Evolutionary conservation across 1,140 invertebrate species (phyloP).

Genomic region (Lepeophtheirus salmonis): DNA sequence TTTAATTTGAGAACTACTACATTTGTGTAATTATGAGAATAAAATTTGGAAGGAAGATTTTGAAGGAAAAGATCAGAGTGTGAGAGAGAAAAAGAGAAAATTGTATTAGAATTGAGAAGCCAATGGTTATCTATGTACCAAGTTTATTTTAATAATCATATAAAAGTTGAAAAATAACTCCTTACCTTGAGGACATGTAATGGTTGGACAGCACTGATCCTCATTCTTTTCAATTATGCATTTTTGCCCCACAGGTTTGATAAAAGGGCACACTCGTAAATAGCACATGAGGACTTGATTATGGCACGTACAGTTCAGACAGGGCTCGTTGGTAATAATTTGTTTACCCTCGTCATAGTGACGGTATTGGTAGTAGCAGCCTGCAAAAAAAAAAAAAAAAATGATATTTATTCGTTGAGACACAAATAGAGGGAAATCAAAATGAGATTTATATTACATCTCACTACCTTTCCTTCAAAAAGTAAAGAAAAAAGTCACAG

Average conservation of each 20-base stretch:
- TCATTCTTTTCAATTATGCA: conserved; percentile 70
- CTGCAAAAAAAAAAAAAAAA: conserved; percentile 25
- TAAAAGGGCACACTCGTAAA: conserved; percentile 68
- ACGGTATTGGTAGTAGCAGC: conserved; percentile 83
- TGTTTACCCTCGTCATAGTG: conserved; percentile 77
- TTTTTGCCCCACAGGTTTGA: conserved; percentile 71
- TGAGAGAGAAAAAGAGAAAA: too few relatives aligned
- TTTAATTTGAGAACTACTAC: too few relatives aligned
- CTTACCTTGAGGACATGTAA: conserved; percentile 74
- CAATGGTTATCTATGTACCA: too few relatives aligned
- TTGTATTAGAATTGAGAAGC: too few relatives aligned
- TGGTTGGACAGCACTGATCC: conserved; percentile 78
- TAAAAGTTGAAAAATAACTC: background rate
- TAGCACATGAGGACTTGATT: conserved; percentile 89
- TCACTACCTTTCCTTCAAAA: too few relatives aligned
- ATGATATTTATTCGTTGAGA: background rate
- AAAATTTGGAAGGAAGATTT: too few relatives aligned
- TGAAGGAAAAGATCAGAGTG: too few relatives aligned
- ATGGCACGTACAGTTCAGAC: conserved; percentile 82
- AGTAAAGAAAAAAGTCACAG: background rate
- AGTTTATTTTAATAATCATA: too few relatives aligned
- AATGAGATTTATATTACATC: too few relatives aligned
- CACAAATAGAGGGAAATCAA: too few relatives aligned
- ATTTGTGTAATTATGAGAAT: too few relatives aligned
- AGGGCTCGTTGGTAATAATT: conserved; percentile 81